Evolutionary conservation across 2,888 invertebrate genomes (phyloP).

Genomic region (Phengaris alcon): DNA sequence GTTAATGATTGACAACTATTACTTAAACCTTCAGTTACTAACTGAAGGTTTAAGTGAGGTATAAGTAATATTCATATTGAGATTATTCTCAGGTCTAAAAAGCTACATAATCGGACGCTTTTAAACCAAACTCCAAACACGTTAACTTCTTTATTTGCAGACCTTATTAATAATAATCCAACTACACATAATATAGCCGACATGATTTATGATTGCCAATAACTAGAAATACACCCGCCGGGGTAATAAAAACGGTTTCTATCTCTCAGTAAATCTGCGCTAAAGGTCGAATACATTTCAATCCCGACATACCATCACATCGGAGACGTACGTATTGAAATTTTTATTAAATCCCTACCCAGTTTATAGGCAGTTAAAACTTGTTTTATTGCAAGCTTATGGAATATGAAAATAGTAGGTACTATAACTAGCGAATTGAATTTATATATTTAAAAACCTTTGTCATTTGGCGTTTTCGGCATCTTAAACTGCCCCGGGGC

Average conservation of each 20-base stretch:
- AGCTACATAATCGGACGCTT: too few species aligned
- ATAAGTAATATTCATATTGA: too few species aligned
- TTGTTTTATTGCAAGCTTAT: not conserved
- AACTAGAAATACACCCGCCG: not conserved
- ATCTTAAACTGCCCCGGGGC: too few species aligned
- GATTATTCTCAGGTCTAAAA: too few species aligned
- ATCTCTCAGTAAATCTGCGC: not conserved
- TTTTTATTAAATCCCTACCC: conserved; percentile 23
- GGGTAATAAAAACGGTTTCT: not conserved
- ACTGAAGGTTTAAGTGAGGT: too few species aligned
- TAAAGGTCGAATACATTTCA: conserved; percentile 10
- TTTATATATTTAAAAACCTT: not conserved
- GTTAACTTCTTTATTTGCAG: too few species aligned
- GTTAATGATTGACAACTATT: too few species aligned
- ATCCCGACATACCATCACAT: conserved; percentile 3
- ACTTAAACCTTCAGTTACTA: too few species aligned
- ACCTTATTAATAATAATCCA: not conserved
- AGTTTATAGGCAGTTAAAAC: conserved; percentile 15
- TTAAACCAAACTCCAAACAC: too few species aligned
- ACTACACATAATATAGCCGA: not conserved
- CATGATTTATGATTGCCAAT: conserved; percentile 17
- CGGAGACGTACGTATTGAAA: conserved; percentile 20
- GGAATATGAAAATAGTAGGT: not conserved
- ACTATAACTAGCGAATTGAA: not conserved
- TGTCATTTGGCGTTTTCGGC: too few species aligned